Percentiles rank a stretch among this genome's conserved stretches.
These are phyloP conservation scores for Kradibia gibbosae DNA, from an alignment of 1,140 invertebrate genomes.

Conservation along the genomic window DNA sequence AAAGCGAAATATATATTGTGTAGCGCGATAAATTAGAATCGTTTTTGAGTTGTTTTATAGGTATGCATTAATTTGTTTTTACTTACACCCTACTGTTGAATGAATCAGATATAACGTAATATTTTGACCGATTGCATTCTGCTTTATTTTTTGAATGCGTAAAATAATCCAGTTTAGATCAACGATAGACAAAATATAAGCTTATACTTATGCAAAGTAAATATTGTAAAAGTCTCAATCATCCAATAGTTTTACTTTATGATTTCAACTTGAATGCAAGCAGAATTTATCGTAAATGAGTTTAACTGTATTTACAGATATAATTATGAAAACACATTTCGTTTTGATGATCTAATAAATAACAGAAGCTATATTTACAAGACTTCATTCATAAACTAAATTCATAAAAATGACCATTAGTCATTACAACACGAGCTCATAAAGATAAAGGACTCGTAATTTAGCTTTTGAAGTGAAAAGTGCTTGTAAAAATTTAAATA, in stretches of 20 bases:
- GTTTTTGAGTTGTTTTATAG: no score
- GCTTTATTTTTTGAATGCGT: background rate
- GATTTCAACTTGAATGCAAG: background rate
- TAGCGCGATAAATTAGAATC: no score
- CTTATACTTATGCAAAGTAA: background rate
- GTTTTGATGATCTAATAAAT: background rate
- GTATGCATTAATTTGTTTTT: no score
- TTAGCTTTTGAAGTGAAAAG: background rate
- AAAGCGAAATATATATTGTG: no score
- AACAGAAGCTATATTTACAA: background rate
- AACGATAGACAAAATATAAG: background rate
- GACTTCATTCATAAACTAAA: background rate
- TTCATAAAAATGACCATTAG: background rate
- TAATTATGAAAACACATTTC: no score
- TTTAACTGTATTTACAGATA: no score
- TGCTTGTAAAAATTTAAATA: background rate
- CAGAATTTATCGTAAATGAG: background rate
- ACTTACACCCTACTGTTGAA: background rate
- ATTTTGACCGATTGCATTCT: no score
- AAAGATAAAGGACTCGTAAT: background rate
- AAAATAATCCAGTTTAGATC: background rate
- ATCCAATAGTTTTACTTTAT: background rate
- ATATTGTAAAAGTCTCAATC: background rate
- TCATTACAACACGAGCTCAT: background rate
- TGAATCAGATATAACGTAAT: conserved; percentile 4